These are phyloP conservation scores for Keiferia lycopersicella DNA, from an alignment of 2,888 invertebrate genomes.

Conservation along the genomic window DNA sequence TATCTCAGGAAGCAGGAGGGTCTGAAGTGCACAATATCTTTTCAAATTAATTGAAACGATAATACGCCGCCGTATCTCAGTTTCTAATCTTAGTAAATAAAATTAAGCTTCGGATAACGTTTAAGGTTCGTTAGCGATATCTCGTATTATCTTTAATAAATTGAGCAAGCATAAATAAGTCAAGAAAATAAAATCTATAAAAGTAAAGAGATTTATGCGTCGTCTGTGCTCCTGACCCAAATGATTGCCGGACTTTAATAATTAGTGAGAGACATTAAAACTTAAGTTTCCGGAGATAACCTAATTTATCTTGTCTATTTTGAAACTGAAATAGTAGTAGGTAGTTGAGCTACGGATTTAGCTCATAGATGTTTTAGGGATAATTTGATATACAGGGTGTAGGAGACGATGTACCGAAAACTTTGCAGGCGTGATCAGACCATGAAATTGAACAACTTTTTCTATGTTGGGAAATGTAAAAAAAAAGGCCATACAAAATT, in stretches of 20 bases:
- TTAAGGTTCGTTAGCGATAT: conserved; percentile 1
- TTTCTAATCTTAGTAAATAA: conserved; percentile 18
- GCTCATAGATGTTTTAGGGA: no score
- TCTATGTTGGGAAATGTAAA: no score
- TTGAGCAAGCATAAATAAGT: not conserved
- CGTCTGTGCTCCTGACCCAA: not conserved
- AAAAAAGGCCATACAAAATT: no score
- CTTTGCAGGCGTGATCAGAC: no score
- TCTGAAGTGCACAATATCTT: conserved; percentile 22
- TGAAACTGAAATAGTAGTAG: not conserved
- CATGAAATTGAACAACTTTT: no score
- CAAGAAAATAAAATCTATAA: not conserved
- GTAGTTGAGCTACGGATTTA: not conserved
- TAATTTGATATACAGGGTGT: no score
- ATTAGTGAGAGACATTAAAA: not conserved
- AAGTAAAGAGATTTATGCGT: not conserved
- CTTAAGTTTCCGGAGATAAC: not conserved
- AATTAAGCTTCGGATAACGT: conserved; percentile 14
- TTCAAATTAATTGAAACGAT: conserved; percentile 22
- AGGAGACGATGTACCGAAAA: no score
- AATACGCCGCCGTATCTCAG: conserved; percentile 4
- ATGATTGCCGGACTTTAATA: not conserved
- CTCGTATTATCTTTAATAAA: conserved; percentile 7
- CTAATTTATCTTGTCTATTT: not conserved
- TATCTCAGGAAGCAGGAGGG: conserved; percentile 23